Evolutionary conservation across 2,113 vertebrate species (phyloP), one percentile per base, ranked within the genome.

Genomic region (Chaetorhynchus papuensis): DNA sequence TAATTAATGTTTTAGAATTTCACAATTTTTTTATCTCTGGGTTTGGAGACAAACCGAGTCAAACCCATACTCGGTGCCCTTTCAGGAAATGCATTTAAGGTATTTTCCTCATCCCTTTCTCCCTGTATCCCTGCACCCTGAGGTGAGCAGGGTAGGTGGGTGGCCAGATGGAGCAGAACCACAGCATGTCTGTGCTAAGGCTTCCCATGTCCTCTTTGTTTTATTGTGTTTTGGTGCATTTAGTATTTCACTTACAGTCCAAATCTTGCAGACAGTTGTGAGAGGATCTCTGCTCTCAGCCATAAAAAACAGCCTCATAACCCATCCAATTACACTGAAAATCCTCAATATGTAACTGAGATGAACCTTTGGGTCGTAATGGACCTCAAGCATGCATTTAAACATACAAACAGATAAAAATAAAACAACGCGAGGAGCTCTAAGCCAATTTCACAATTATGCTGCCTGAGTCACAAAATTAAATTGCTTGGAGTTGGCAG

Each of bases 341-440:
- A 82, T 56, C 89, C 83, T 52, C 83, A 60, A 4, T 42, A 16
- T 59, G 72, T 47, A 78, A n/a, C 68, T 37, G 64, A 69, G 74
- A 60, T 42, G 83, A 90, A 71, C 44, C 60, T 70, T 77, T 69
- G 76, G 69, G 42, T 80, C 30, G 7, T 72, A 86, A 50, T 52
- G 72, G 89, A 92, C 72, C 60, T 94, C 86, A 90, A 80, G 75
- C 54, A 75, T 50, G 50, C 68, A 50, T 87, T 92, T 86, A 94
- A 95, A 85, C 61, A 77, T 12, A 64, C 60, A 76, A 86, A 93
- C 54, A 92, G 88, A 93, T 83, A 93, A 93, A 96, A 97, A 94
- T 93, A 94, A 95, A 95, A 45, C 72, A 94, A 37, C 1, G 1
- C 30, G 47, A 94, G 86, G 82, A 94, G 31, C 72, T 81, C 80